Base-by-base conservation (phyloP, 2,797 vertebrate species). In the Euthynnus affinis region DNA sequence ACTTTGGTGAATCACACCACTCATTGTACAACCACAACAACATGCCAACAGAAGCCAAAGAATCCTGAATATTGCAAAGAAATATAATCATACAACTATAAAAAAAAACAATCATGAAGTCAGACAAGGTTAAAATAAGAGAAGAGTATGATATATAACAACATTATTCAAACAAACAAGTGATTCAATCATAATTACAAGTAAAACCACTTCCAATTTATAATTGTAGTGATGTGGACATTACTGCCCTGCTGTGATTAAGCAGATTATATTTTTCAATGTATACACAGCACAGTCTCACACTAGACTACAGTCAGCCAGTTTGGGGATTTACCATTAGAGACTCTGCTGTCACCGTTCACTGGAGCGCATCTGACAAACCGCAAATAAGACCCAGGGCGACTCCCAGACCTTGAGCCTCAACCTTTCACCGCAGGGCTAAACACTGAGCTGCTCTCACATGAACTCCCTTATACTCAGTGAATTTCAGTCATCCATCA, bases 1-100 rank as follows among this genome's bases (percentile, higher is more conserved):
- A 56, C 20, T 32, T 0, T 13, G 20, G 42, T 69, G 42, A 81
- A 46, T 65, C 44, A 66, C 18, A 63, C 69, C 59, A 63, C 9
- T 25, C 3, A n/a, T 46, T 8, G 57, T 27, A 72, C 55, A 32
- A 37, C n/a, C n/a, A 80, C 55, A 56, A 51, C n/a, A 59, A 32
- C 80, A 66, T 74, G 80, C 74, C 63, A 8, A 64, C 56, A 61
- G 27, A 69, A 51, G 60, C 32, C 15, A 42, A 15, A 42, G 7
- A 60, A 72, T 42, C 40, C 12, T 13, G 32, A 37, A n/a, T 51
- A 25, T 42, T 25, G 25, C 32, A 72, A 4, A 61, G 14, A 56
- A 51, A 55, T n/a, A 67, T 18, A 5, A n/a, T 18, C 18, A 42
- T 42, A 42, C 12, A 42, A 9, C 9, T 1, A 15, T 0, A 37